phyloP scores from a whole-genome alignment of 2,888 invertebrate genomes.

The Agrenia bidenticulata region DNA sequence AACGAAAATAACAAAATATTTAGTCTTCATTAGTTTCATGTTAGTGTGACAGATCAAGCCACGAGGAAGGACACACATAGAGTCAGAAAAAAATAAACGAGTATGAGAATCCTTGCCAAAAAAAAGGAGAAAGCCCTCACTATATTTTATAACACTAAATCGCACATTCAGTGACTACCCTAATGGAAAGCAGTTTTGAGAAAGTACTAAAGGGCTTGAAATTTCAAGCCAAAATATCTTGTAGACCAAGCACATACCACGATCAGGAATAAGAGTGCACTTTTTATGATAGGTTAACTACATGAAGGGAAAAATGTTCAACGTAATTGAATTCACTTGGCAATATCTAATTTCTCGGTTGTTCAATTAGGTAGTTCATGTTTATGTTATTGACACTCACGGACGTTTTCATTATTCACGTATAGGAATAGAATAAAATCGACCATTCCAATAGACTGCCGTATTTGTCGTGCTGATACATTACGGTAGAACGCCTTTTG shows the following conservation, averaged over 20 bases:
- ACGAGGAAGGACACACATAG: slow-evolving; percentile 3
- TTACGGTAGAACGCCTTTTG: too few relatives aligned
- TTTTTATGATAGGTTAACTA: background rate
- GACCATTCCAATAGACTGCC: too few relatives aligned
- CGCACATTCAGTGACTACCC: background rate
- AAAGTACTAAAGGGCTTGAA: background rate
- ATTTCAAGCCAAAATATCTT: background rate
- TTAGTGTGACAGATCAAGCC: slow-evolving; percentile 18
- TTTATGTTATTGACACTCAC: too few relatives aligned
- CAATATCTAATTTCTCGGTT: background rate
- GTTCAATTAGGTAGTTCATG: too few relatives aligned
- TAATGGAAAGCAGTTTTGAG: slow-evolving; percentile 7
- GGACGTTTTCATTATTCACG: too few relatives aligned
- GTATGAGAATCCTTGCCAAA: slow-evolving; percentile 1
- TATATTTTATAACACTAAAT: slow-evolving; percentile 12
- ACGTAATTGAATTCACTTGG: slow-evolving; percentile 6
- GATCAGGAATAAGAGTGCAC: background rate
- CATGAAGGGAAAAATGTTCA: background rate
- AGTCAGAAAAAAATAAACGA: background rate
- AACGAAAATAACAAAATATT: slow-evolving; percentile 23
- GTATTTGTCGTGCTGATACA: too few relatives aligned
- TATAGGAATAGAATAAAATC: too few relatives aligned
- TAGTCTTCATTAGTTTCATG: slow-evolving; percentile 20
- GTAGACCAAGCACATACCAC: too few relatives aligned
- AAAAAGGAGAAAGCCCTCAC: background rate